Base-by-base conservation (phyloP, 2,113 vertebrate species). In the Mesitornis unicolor region DNA sequence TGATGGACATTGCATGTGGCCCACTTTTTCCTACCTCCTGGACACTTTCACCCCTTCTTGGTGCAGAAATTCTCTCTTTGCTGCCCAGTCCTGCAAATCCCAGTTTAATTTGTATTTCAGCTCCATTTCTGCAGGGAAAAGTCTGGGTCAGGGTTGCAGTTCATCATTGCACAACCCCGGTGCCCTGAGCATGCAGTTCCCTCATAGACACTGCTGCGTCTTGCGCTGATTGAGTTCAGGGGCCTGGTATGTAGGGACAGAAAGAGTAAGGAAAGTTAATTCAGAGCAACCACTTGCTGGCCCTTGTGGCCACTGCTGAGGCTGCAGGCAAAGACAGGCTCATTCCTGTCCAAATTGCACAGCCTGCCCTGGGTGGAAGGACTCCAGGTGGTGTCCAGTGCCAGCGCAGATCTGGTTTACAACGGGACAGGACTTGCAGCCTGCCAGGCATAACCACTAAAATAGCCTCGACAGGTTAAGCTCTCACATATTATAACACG, bases 401-500 rank as follows among this genome's bases (percentile, higher is more conserved):
- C 60, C 60, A 67, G 0, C 2, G 7, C 36, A 71, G 51, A 80
- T 6, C 65, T 48, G 51, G 18, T 24, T 74, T 87, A 31, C 0
- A 6, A 38, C 25, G 26, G 18, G 73, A 54, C 21, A 73, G 59
- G 48, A 21, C 22, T 28, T 64, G 73, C 51, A 54, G 29, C 35
- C 42, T 75, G 70, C 24, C 35, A 47, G n/a, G 28, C 17, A 11
- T 25, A 31, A 26, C 24, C 31, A 22, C 73, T 57, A 36, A 35
- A 91, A 68, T 9, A 61, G 31, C 48, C 42, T 45, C 3, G 9
- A 18, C 63, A 31, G 57, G 47, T 79, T 36, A 56, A 83, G 3
- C 43, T 60, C 25, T 71, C 13, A 1, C 10, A 12, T 3, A 0
- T 38, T 61, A 73, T 64, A 53, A 43, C 0, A 0, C 20, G 17